Conservation (phyloP, 2,113 vertebrate species). For the Austrofundulus limnaeus region DNA sequence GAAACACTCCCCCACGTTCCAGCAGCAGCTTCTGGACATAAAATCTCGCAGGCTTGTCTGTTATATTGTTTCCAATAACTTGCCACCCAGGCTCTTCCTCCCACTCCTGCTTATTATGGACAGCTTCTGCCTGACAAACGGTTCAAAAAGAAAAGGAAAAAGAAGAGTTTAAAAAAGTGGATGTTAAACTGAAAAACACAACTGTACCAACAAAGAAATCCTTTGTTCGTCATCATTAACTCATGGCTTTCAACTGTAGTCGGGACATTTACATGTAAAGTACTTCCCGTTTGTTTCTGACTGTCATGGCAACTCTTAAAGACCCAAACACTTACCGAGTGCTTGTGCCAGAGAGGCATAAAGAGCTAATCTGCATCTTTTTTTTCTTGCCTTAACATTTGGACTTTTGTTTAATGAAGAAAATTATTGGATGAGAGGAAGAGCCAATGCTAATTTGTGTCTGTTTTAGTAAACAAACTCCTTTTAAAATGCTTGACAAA, state of each 20-base stretch:
- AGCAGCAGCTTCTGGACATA: slow-evolving; percentile 15
- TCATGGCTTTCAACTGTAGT: slow-evolving; percentile 7
- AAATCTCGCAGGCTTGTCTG: slow-evolving; percentile 2
- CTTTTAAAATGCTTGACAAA: background rate
- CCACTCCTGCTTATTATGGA: background rate
- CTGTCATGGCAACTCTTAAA: slow-evolving; percentile 39
- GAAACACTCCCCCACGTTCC: slow-evolving; percentile 55
- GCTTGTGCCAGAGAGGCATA: slow-evolving; percentile 7
- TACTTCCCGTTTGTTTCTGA: slow-evolving; percentile 38
- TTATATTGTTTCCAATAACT: slow-evolving; percentile 22
- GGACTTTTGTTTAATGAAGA: background rate
- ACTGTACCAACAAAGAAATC: slow-evolving; percentile 16
- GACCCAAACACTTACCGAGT: slow-evolving; percentile 11
- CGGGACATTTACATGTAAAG: slow-evolving; percentile 24
- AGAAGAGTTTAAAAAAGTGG: background rate
- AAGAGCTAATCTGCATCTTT: slow-evolving; percentile 26
- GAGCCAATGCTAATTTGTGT: background rate
- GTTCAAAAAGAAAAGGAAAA: background rate
- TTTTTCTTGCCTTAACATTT: slow-evolving; percentile 11
- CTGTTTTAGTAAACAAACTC: background rate
- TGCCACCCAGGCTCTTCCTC: slow-evolving; percentile 5
- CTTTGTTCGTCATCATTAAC: slow-evolving; percentile 21
- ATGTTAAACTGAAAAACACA: slow-evolving; percentile 9
- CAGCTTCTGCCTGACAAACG: slow-evolving; percentile 27
- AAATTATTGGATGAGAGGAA: background rate